Evolutionary conservation across 2,888 invertebrate species (phyloP).

Genomic region (Troides oblongomaculatus): DNA sequence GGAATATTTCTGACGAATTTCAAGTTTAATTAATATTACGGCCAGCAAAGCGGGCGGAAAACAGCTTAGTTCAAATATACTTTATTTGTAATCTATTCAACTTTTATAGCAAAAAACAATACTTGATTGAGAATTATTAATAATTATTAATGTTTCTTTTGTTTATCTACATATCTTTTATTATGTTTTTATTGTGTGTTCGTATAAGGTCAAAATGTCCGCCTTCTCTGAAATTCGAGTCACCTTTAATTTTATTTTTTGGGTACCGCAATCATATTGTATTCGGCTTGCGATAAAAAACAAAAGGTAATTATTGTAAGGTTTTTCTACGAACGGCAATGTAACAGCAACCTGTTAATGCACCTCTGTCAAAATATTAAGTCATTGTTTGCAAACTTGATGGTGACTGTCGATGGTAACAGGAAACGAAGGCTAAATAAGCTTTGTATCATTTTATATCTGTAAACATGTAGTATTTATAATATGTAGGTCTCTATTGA

Average conservation of each 20-base stretch:
- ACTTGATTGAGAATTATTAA: neutral
- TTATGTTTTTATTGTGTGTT: neutral
- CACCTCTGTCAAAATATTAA: constrained; percentile 9
- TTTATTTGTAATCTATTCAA: neutral
- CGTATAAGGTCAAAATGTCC: neutral
- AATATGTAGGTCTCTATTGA: too few species aligned
- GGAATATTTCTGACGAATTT: too few species aligned
- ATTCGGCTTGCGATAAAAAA: constrained; percentile 4
- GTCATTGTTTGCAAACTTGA: neutral
- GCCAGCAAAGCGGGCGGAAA: too few species aligned
- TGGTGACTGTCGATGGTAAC: neutral
- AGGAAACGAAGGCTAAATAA: neutral
- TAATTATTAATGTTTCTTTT: neutral
- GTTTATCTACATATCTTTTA: neutral
- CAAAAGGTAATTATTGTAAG: neutral
- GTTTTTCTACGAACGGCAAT: constrained; percentile 20
- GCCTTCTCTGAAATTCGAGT: constrained; percentile 2
- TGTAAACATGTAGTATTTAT: too few species aligned
- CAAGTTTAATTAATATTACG: too few species aligned
- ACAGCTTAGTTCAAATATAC: neutral
- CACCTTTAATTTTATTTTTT: constrained; percentile 15
- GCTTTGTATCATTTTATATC: neutral
- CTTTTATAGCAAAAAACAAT: neutral
- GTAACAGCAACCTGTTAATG: constrained; percentile 19
- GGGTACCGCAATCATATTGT: neutral